Conservation (phyloP, 1,140 invertebrate species). For the Plodia interpunctella region DNA sequence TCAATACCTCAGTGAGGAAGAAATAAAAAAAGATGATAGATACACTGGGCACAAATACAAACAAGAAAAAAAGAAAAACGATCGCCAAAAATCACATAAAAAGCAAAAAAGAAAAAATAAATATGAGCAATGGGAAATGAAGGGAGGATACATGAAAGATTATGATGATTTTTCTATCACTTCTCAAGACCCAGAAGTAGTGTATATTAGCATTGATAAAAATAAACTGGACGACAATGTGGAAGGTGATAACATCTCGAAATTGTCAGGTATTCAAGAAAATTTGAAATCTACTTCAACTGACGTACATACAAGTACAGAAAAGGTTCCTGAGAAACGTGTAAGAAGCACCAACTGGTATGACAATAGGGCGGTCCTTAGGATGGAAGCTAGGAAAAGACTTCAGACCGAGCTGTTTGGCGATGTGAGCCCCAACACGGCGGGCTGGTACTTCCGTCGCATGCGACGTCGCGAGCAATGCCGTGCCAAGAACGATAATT, state of each 20-base stretch:
- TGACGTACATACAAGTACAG: slow-evolving; percentile 6
- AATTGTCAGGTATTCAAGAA: neutral
- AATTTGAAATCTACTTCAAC: neutral
- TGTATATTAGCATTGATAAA: slow-evolving; percentile 17
- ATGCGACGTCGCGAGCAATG: slow-evolving; percentile 65
- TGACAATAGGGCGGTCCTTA: slow-evolving; percentile 45
- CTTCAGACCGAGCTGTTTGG: slow-evolving; percentile 52
- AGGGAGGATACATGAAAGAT: slow-evolving; percentile 55
- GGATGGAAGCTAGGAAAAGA: slow-evolving; percentile 51
- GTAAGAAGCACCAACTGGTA: slow-evolving; percentile 42
- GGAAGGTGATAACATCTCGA: slow-evolving; percentile 12
- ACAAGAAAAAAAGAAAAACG: slow-evolving; percentile 49
- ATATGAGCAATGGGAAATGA: slow-evolving; percentile 64
- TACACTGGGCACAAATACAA: slow-evolving; percentile 44
- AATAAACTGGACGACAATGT: slow-evolving; percentile 14
- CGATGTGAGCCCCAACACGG: slow-evolving; percentile 41
- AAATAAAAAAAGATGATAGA: slow-evolving; percentile 58
- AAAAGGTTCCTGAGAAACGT: slow-evolving; percentile 10
- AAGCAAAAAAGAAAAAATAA: slow-evolving; percentile 61
- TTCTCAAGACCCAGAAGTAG: slow-evolving; percentile 26
- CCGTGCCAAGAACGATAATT: slow-evolving; percentile 43
- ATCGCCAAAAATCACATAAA: slow-evolving; percentile 49
- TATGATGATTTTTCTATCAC: slow-evolving; percentile 48
- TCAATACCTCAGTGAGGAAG: slow-evolving; percentile 40
- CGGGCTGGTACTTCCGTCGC: slow-evolving; percentile 65